These are phyloP conservation scores for Phorcus lineatus DNA, from an alignment of 2,888 invertebrate species.

Conservation along the genomic window DNA sequence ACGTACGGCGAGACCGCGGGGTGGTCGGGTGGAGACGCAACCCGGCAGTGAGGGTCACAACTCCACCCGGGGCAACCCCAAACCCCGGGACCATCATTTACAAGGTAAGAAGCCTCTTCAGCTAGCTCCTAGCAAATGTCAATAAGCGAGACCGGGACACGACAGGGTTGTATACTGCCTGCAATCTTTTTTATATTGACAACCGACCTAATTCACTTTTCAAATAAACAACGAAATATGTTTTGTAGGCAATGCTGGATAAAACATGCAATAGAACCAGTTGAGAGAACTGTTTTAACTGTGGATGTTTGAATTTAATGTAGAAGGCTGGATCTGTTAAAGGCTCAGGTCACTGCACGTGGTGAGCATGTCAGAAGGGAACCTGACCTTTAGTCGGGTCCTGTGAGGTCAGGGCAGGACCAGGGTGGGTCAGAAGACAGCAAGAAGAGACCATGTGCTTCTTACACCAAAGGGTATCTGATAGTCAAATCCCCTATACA, in stretches of 20 bases:
- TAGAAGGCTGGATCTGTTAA: not conserved
- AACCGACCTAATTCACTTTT: not conserved
- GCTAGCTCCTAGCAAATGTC: constrained; percentile 16
- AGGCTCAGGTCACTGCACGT: constrained; percentile 8
- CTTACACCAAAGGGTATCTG: no score
- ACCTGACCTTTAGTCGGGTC: no score
- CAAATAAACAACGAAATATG: no score
- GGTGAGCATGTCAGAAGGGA: not conserved
- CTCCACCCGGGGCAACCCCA: not conserved
- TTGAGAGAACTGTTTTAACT: no score
- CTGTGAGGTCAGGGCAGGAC: no score
- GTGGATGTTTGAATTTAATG: no score
- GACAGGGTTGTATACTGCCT: constrained; percentile 12
- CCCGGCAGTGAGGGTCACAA: not conserved
- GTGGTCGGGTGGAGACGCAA: not conserved
- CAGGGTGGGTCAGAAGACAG: no score
- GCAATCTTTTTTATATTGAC: not conserved
- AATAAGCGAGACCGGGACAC: not conserved
- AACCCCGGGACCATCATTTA: not conserved
- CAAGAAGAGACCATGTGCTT: no score
- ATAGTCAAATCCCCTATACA: no score
- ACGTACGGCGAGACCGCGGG: not conserved
- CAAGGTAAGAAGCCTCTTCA: not conserved
- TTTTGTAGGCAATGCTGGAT: no score
- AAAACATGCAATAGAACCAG: no score